Conservation (phyloP, 2,797 vertebrate species). For the Sebastes taczanowskii region DNA sequence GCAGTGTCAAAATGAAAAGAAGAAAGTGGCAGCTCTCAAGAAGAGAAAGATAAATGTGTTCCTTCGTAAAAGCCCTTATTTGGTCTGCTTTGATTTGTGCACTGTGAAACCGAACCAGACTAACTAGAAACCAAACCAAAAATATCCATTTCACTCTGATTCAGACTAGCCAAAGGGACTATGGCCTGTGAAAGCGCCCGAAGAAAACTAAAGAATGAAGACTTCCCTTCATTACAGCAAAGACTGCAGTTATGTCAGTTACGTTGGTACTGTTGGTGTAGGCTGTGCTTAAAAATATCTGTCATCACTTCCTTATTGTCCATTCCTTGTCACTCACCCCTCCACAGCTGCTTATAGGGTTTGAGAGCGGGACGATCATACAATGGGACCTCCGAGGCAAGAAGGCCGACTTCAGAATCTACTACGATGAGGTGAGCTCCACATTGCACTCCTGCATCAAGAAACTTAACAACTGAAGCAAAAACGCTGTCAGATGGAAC, state of each 20-base stretch:
- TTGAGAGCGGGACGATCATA: constrained; percentile 95
- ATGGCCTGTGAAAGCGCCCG: too few relatives aligned
- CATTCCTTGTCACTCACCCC: not conserved
- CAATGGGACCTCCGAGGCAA: constrained; percentile 95
- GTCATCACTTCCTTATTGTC: not conserved
- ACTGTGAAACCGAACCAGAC: too few relatives aligned
- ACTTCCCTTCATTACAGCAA: not conserved
- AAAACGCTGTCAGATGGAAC: not conserved
- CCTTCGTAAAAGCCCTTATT: rapidly evolving
- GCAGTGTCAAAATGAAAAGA: too few relatives aligned
- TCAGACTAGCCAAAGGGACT: too few relatives aligned
- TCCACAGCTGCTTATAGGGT: constrained; percentile 92
- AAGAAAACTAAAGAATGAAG: not conserved
- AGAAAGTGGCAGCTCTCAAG: too few relatives aligned
- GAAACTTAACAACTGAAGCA: not conserved
- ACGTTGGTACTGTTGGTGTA: not conserved
- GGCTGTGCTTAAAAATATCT: not conserved
- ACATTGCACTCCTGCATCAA: not conserved
- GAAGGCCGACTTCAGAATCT: constrained; percentile 94
- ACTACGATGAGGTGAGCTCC: constrained; percentile 95
- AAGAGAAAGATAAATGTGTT: too few relatives aligned
- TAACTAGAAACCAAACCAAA: too few relatives aligned
- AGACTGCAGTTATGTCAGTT: not conserved
- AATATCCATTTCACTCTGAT: too few relatives aligned
- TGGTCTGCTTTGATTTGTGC: too few relatives aligned